phyloP scores from a whole-genome alignment of 2,797 vertebrate genomes.

The Chaetodon trifasciatus region DNA sequence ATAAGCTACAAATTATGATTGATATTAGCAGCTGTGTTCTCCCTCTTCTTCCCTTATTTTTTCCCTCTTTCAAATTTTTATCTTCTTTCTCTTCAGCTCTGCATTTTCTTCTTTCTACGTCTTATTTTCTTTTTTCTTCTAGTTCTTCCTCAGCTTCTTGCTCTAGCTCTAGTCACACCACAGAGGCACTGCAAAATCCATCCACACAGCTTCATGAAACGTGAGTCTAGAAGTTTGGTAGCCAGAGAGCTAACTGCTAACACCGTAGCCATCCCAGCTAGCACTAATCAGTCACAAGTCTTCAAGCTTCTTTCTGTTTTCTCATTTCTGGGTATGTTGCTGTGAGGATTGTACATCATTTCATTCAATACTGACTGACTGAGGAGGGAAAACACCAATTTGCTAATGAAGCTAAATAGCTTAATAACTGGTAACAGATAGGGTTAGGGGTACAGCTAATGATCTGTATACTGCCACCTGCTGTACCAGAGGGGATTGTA shows the following conservation, averaged over 20 bases:
- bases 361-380: not conserved
- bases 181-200: not conserved
- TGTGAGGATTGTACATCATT: not conserved
- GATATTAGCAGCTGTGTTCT: constrained; percentile 1
- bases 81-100: not conserved
- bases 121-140: not conserved
- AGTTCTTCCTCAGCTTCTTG: not conserved
- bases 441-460: too few species aligned
- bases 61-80: not conserved
- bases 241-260: not conserved
- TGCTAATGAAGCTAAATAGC: too few species aligned
- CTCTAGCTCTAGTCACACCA: not conserved
- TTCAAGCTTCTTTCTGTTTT: not conserved
- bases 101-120: not conserved
- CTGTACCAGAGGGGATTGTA: too few species aligned
- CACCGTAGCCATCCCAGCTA: not conserved
- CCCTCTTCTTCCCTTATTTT: not conserved
- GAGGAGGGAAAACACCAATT: too few species aligned
- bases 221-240: not conserved
- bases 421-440: too few species aligned
- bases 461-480: too few species aligned
- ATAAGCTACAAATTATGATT: not conserved
- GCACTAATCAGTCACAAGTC: not conserved
- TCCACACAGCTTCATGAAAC: not conserved
- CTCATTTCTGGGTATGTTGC: not conserved